A percentile compares a stretch with the other conserved stretches of the same genome.
These are phyloP conservation scores for Pelagia noctiluca DNA, from an alignment of 30 jellyfish, hydroid and myxozoan species.

Conservation along the genomic window DNA sequence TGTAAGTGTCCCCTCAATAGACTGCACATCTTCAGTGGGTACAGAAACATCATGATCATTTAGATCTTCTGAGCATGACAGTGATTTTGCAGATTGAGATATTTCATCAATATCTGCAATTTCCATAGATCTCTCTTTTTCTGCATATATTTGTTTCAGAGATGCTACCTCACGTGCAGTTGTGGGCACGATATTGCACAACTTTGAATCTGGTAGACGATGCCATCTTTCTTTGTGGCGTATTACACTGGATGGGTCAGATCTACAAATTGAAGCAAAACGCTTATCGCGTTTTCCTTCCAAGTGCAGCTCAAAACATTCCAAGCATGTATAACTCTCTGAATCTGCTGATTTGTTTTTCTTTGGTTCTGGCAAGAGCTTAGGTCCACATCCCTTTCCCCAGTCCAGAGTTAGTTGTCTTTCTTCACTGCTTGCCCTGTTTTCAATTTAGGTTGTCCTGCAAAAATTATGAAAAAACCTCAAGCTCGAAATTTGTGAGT, in stretches of 20 bases:
- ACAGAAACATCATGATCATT: no score
- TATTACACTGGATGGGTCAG: constrained; percentile 21
- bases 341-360: not conserved
- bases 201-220: no score
- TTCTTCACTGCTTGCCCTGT: not conserved
- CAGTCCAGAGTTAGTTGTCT: not conserved
- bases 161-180: no score
- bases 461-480: not conserved
- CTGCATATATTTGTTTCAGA: no score
- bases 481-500: not conserved
- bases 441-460: not conserved
- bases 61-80: no score
- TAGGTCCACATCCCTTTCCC: not conserved
- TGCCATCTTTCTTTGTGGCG: constrained; percentile 13
- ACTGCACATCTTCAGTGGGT: no score
- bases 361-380: no score
- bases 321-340: not conserved
- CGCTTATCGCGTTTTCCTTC: not conserved
- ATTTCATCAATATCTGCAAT: no score
- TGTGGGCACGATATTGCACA: no score
- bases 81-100: no score
- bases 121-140: no score
- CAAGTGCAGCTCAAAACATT: not conserved
- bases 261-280: not conserved
- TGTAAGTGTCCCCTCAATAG: no score